A percentile compares a stretch with the other conserved stretches of the same genome.
Conservation (phyloP, 2,888 invertebrate species). For the Rhabditoides inermis region DNA sequence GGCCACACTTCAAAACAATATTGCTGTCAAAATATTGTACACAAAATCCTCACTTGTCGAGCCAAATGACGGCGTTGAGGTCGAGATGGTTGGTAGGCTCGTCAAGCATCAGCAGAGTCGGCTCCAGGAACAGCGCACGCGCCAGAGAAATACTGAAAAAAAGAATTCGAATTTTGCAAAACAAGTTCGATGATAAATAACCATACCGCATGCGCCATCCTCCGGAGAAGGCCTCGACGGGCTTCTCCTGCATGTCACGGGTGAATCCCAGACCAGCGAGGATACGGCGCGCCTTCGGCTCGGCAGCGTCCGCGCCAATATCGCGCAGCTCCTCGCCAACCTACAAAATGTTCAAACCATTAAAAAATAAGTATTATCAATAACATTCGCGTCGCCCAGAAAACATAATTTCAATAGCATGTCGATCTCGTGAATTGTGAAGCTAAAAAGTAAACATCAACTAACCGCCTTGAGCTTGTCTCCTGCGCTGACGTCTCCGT, state of each 20-base stretch:
- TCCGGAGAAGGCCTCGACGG: conserved; percentile 61
- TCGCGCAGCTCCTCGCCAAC: conserved; percentile 88
- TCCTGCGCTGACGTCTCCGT: conserved; percentile 65
- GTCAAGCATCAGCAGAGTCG: conserved; percentile 88
- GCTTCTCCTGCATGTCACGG: conserved; percentile 69
- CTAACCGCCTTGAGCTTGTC: conserved; percentile 69
- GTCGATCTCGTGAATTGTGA: background rate
- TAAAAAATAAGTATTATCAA: too few relatives aligned
- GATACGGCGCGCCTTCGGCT: conserved; percentile 87
- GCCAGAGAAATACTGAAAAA: conserved; percentile 25
- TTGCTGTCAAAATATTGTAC: background rate
- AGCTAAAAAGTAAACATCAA: background rate
- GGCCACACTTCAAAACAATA: background rate
- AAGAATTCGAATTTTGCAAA: background rate
- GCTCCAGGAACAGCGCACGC: conserved; percentile 84
- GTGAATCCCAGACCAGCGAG: conserved; percentile 89
- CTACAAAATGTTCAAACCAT: conserved; percentile 52
- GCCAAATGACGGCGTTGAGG: conserved; percentile 98
- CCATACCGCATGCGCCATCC: conserved; percentile 89
- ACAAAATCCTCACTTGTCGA: conserved; percentile 73
- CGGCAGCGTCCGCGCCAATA: conserved; percentile 94
- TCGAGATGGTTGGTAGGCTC: conserved; percentile 99
- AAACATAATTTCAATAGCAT: background rate
- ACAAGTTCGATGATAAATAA: background rate
- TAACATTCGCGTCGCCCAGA: background rate